Conservation (phyloP, 1,140 invertebrate species). For the Zophobas morio region DNA sequence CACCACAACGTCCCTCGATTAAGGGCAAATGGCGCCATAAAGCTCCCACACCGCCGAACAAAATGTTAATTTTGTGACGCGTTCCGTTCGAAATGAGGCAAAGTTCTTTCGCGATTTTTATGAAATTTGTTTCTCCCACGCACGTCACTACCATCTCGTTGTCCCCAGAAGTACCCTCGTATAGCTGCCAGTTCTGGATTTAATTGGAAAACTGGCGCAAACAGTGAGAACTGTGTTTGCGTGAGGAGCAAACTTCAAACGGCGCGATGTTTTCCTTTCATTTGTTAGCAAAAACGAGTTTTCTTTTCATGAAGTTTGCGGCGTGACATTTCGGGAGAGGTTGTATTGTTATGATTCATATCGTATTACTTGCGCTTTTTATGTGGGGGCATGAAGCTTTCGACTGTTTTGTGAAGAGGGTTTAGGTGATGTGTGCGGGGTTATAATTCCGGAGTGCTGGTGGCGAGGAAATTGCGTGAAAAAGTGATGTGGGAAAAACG, state of each 20-base stretch:
- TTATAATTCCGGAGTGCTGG: too few relatives aligned
- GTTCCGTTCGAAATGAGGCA: conserved; percentile 9
- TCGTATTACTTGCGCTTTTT: too few relatives aligned
- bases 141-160: too few relatives aligned
- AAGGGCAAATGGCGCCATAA: conserved; percentile 12
- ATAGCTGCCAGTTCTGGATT: conserved; percentile 7
- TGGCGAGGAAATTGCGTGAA: too few relatives aligned
- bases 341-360: too few relatives aligned
- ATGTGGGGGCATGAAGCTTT: too few relatives aligned
- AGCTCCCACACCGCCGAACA: not conserved
- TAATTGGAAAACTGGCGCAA: conserved; percentile 8
- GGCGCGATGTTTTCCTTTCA: conserved; percentile 11
- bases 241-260: conserved; percentile 2
- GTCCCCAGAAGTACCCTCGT: too few relatives aligned
- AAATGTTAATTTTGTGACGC: conserved; percentile 24
- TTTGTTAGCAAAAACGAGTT: conserved; percentile 1
- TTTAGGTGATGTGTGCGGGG: too few relatives aligned
- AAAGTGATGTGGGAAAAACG: too few relatives aligned
- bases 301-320: too few relatives aligned
- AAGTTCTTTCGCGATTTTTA: conserved; percentile 14
- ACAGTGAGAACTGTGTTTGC: not conserved
- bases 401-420: too few relatives aligned
- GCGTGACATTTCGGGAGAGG: too few relatives aligned
- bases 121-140: conserved; percentile 10
- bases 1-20: conserved; percentile 20